These are phyloP conservation scores for Himantopus leucocephalus DNA, from an alignment of 2,113 vertebrate genomes.

Conservation along the genomic window DNA sequence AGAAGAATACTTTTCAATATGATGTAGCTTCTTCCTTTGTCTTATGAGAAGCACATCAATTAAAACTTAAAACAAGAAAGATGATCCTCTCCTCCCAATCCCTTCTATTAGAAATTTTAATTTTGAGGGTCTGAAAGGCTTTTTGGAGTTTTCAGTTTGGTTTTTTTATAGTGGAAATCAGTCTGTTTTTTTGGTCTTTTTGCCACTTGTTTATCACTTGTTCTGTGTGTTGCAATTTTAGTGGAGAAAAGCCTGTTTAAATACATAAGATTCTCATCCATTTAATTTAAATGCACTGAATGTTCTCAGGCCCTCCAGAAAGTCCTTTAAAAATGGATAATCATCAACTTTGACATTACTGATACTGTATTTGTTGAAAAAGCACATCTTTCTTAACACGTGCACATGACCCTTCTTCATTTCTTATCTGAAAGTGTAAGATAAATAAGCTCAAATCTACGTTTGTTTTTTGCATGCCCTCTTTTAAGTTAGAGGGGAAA, in stretches of 20 bases:
- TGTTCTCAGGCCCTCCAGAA: not conserved
- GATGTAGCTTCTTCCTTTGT: not conserved
- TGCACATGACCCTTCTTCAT: not conserved
- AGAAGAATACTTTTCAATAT: not conserved
- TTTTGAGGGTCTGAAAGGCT: not conserved
- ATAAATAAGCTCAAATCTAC: not conserved
- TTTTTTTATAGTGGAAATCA: not conserved
- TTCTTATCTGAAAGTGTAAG: not conserved
- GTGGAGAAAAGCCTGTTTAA: not conserved
- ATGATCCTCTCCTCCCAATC: not conserved
- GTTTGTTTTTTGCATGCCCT: not conserved
- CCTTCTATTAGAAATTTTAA: not conserved
- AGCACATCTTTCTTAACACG: fast-evolving
- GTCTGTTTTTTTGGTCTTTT: not conserved
- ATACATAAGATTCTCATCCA: not conserved
- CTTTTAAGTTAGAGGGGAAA: not conserved
- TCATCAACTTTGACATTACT: not conserved
- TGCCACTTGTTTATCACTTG: not conserved
- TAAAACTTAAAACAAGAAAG: not conserved
- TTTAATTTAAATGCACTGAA: not conserved
- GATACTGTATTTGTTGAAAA: not conserved
- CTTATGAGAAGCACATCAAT: not conserved
- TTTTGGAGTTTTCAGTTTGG: not conserved
- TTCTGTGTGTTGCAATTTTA: not conserved
- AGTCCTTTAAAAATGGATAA: not conserved